Base-by-base conservation (phyloP, 1,140 invertebrate species). In the Magallana ariakensis region DNA sequence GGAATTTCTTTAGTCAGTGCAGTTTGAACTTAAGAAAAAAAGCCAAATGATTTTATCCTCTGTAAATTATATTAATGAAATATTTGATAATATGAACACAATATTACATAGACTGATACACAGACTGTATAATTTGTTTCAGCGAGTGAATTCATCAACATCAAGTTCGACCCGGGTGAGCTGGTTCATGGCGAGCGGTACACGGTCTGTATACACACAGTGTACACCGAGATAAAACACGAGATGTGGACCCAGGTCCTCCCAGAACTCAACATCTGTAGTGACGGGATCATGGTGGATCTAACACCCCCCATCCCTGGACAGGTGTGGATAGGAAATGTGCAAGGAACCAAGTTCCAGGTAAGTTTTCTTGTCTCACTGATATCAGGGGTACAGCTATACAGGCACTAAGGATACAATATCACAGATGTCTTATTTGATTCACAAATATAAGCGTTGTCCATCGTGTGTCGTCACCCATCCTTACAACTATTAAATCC, bases 221-320 rank as follows among this genome's bases (percentile, higher is more conserved):
- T 85, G 1, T 56, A 19, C 46, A 88, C 16, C 26, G 70, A 33
- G 4, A 80, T 88, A 13, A 26, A 87, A 53, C 80, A 87, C 58
- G 87, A 81, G 89, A 89, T 56, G 84, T 85, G 54, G 86, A 87
- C 80, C 85, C 80, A 57, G 82, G 87, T 8, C n/a, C 46, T 26
- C 53, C 90, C 55, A 7, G 13, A 60, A 19, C 82, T 91, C 0
- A 86, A 82, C 54, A n/a, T 70, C 13, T 91, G 90, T 66, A 90
- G 89, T 90, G 89, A 91, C 85, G 90, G 90, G 15, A 75, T 91
- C 7, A 80, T 87, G 9, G 87, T 91, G 6, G 90, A 91, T 84
- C 33, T 89, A 9, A 89, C 90, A 9, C 85, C 87, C 13, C 90
- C 90, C 3, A 75, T 7, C 13, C 60, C 60, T n/a, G 89, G 89